A percentile compares a stretch with the other conserved stretches of the same genome.
Conservation (phyloP, 2,888 invertebrate genomes). For the Himalopsyche tibetana region DNA sequence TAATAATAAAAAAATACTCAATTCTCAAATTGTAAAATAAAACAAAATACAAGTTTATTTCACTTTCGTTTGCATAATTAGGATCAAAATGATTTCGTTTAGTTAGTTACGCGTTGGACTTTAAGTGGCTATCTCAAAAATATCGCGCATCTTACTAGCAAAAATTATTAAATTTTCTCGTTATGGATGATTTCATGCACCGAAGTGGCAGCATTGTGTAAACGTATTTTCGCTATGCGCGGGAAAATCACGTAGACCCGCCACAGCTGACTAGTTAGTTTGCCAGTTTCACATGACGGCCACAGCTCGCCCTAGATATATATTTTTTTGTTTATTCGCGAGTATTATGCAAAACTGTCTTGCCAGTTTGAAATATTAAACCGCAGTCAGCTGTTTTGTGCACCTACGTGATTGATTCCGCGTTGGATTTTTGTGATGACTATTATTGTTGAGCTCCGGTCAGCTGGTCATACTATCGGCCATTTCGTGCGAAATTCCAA, state of each 20-base stretch:
- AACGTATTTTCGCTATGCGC: not conserved
- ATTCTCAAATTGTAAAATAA: too few relatives aligned
- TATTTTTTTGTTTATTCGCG: not conserved
- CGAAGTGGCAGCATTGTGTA: too few relatives aligned
- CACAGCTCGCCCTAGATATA: not conserved
- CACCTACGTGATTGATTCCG: constrained; percentile 26
- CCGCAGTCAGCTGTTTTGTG: constrained; percentile 5
- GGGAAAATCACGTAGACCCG: constrained; percentile 25
- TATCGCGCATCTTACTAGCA: too few relatives aligned
- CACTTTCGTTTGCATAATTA: too few relatives aligned
- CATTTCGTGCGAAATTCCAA: too few relatives aligned
- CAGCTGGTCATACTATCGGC: not conserved
- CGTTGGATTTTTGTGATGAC: not conserved
- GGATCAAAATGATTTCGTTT: too few relatives aligned
- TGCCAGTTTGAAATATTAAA: constrained; percentile 16
- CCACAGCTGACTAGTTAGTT: constrained; percentile 16
- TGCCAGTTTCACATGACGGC: constrained; percentile 29
- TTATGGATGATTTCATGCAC: too few relatives aligned
- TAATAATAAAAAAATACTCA: too few relatives aligned
- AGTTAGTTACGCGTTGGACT: too few relatives aligned
- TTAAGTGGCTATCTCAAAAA: too few relatives aligned
- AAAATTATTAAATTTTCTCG: too few relatives aligned
- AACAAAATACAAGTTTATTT: too few relatives aligned
- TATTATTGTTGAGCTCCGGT: not conserved
- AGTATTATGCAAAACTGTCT: constrained; percentile 10